Evolutionary conservation across 2,113 vertebrate genomes (phyloP).

Genomic region (Apeltes quadracus): DNA sequence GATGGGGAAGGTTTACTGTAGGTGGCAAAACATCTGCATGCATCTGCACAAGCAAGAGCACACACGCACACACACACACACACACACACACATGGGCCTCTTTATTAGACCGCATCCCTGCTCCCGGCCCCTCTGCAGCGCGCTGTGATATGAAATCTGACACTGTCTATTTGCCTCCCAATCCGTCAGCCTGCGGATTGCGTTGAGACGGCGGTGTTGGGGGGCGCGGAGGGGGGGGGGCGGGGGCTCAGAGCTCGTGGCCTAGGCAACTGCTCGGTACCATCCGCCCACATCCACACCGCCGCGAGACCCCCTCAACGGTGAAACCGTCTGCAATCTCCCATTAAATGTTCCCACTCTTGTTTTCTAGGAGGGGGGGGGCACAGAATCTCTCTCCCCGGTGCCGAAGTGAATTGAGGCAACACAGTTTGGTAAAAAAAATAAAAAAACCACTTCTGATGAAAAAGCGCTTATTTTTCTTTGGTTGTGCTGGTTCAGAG

Average conservation of each 20-base stretch:
- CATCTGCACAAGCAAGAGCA: not conserved
- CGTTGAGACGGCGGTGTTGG: conserved; percentile 48
- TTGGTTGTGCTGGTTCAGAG: not conserved
- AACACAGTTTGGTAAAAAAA: not conserved
- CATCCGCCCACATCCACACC: conserved; percentile 13
- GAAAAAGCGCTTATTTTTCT: not conserved
- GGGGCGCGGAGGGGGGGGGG: too few species aligned
- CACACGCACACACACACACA: conserved; percentile 1
- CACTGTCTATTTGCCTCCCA: conserved; percentile 67
- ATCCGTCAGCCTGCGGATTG: conserved; percentile 63
- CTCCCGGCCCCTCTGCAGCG: conserved; percentile 34
- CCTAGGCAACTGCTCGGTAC: conserved; percentile 29
- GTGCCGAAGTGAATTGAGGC: not conserved
- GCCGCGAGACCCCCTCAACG: conserved; percentile 32
- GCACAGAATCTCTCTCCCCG: not conserved
- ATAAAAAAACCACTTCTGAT: not conserved
- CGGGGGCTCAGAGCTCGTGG: conserved; percentile 27
- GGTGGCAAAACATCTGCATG: conserved; percentile 15
- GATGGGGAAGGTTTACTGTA: not conserved
- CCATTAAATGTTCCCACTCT: conserved; percentile 40
- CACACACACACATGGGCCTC: conserved; percentile 12
- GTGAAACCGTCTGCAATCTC: conserved; percentile 55
- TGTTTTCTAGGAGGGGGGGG: conserved; percentile 8
- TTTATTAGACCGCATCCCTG: conserved; percentile 47
- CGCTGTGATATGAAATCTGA: conserved; percentile 72